Base-by-base conservation (phyloP, 1,140 invertebrate species). In the Vollenhovia emeryi region DNA sequence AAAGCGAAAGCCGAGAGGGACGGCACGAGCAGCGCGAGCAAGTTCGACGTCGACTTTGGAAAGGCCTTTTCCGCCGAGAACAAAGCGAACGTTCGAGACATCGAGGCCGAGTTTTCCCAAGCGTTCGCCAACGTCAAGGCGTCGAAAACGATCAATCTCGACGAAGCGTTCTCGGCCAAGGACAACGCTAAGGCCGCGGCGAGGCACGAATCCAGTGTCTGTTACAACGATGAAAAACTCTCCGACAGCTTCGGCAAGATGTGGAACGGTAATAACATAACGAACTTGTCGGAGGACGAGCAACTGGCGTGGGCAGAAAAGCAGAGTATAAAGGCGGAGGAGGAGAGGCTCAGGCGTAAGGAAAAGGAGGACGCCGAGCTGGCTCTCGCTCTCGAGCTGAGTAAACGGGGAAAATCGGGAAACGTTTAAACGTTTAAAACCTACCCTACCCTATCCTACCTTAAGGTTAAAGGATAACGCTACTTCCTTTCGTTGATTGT, bases 341-440 rank as follows among this genome's bases (percentile, higher is more conserved):
- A 94, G 6, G 93, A 94, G 69, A 89, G 93, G 40, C 84, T 90
- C n/a, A 91, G 82, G n/a, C 91, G 89, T n/a, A 93, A 93, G 73
- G 88, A 91, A 9, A 88, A 92, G 36, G 93, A 94, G 48, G 93
- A 94, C 0, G 92, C 89, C 11, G 93, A 94, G 43, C 78, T 94
- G 9, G 93, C 93, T 57, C 75, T 93, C 7, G 94, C 92, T 0
- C 84, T 94, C 8, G 91, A 94, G 80, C 71, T 94, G 18, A 94
- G 93, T 66, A 93, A 91, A 64, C 88, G 91, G 66, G 91, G 91
- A 30, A 93, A 91, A 57, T 85, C 89, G 8, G 88, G 83, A 8
- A 92, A 92, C 9, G 86, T 86, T 60, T 90, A 71, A 88, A 33
- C 3, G 27, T 18, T 45, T n/a, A n/a, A n/a, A n/a, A n/a, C n/a